Conservation (phyloP, 2,888 invertebrate species). For the Bugula neritina region DNA sequence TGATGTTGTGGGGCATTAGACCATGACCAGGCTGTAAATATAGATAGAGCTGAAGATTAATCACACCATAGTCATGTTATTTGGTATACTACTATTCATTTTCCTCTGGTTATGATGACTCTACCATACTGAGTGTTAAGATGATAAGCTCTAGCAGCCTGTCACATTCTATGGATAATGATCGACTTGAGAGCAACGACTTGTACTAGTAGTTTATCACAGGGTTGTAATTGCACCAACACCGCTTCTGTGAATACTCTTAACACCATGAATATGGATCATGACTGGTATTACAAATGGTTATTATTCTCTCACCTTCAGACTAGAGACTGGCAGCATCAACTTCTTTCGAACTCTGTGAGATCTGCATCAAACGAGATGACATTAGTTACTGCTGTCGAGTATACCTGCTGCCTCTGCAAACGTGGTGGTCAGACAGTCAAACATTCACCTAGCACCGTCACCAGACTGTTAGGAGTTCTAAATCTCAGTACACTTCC, state of each 20-base stretch:
- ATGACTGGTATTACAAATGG: conserved; percentile 26
- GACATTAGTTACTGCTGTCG: neutral
- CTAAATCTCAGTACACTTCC: neutral
- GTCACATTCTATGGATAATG: conserved; percentile 11
- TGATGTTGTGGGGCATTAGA: neutral
- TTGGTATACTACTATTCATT: neutral
- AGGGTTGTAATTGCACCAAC: neutral
- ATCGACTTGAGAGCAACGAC: conserved; percentile 15
- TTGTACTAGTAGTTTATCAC: neutral
- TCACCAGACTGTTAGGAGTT: neutral
- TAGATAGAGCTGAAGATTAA: neutral
- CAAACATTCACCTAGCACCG: neutral
- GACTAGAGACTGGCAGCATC: neutral
- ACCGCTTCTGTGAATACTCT: neutral
- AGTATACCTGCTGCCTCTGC: neutral
- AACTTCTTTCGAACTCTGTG: neutral
- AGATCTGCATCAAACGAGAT: neutral
- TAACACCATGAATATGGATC: neutral
- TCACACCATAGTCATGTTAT: neutral
- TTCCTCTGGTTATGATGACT: neutral
- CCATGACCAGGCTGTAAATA: neutral
- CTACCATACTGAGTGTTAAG: neutral
- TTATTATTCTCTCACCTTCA: conserved; percentile 19
- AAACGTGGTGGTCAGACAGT: neutral
- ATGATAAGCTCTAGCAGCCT: neutral